Percentiles rank a stretch among this genome's conserved stretches.
These are phyloP conservation scores for Chiroxiphia lanceolata DNA, from an alignment of 2,797 vertebrate species.

Conservation along the genomic window DNA sequence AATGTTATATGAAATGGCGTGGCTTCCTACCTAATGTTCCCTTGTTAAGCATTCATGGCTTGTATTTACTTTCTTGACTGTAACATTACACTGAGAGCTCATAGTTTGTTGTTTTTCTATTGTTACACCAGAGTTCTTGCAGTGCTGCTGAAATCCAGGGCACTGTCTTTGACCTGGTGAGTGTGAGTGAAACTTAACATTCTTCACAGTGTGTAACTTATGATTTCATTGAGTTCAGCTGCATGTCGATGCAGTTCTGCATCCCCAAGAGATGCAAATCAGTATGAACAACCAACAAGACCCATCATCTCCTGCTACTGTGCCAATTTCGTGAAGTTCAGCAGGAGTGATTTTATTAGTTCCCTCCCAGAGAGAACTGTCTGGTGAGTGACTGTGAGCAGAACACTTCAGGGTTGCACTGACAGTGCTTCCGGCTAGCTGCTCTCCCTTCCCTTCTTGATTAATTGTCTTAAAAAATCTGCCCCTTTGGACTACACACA, in stretches of 20 bases:
- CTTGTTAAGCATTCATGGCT: background rate
- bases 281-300: background rate
- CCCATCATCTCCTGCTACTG: background rate
- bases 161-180: background rate
- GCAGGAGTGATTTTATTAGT: background rate
- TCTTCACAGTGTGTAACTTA: background rate
- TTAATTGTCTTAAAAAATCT: background rate
- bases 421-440: background rate
- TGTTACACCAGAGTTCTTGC: background rate
- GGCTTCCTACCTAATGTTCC: background rate
- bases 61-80: background rate
- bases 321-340: background rate
- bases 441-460: background rate
- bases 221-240: background rate
- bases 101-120: background rate
- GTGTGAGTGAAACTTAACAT: accelerated
- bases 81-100: background rate
- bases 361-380: background rate
- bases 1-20: background rate
- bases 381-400: background rate
- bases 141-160: background rate
- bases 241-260: background rate
- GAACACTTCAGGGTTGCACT: background rate
- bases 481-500: background rate
- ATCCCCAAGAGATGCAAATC: background rate